Base-by-base conservation (phyloP, 2,113 vertebrate genomes). In the Phyllostomus discolor region DNA sequence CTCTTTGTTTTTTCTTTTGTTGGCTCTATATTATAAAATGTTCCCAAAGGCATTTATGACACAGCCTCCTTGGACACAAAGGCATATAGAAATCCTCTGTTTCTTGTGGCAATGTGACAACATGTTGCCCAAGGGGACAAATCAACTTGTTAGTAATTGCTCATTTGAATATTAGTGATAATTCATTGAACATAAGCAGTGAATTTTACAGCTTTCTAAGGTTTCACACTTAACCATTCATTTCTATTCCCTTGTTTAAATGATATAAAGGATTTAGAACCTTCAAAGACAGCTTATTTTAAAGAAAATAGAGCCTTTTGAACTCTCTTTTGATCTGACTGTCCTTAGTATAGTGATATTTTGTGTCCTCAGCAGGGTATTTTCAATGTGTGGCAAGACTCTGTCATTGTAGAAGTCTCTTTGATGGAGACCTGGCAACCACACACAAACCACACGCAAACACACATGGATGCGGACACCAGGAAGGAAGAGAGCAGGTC, bases 111-210 rank as follows among this genome's bases (percentile, higher is more conserved):
- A 72, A 28, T 52, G 73, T 91, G 85, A 96, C 88, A 95, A 81
- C 57, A 75, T 54, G 54, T 88, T 94, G 92, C 57, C 92, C 43
- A 57, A 86, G 31, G 38, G 88, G 73, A 94, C 85, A 91, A 70
- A 91, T 93, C 46, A 86, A 70, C 86, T 96, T 92, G 84, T 83
- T 90, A 73, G 70, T 46, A 92, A 97, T 50, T 78, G 66, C 83
- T 97, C 92, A 95, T 97, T 96, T 98, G 96, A 96, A 92, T 96
- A 97, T 91, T 69, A 88, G 78, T 62, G 69, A 79, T 95, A 93
- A 96, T 66, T 95, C 67, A 73, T 90, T 97, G 46, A 64, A 80
- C 22, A 69, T 64, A 70, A 88, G 64, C 16, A 79, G 64, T 86
- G 50, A 92, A 81, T 91, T 80, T 95, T 88, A 52, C 9, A 76